Percentiles rank a stretch among this genome's conserved stretches.
These are phyloP conservation scores for Eupelmus urozonus DNA, from an alignment of 2,888 invertebrate species.

Conservation along the genomic window DNA sequence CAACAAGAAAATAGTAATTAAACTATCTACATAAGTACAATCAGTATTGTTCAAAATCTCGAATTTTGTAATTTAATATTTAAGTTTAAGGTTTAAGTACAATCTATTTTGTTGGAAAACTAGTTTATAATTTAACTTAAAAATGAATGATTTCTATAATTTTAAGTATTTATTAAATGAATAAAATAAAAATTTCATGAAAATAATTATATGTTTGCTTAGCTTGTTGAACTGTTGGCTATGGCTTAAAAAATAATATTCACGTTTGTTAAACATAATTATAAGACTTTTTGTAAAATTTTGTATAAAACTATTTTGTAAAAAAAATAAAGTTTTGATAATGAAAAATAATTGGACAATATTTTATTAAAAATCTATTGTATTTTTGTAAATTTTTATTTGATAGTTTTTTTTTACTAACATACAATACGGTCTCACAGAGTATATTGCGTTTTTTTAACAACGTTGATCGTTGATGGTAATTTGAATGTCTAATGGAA, in stretches of 20 bases:
- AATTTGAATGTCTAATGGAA: slow-evolving; percentile 21
- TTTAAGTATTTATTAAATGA: not conserved
- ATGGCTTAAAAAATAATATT: slow-evolving; percentile 22
- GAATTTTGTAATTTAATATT: slow-evolving; percentile 1
- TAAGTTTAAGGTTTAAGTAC: no score
- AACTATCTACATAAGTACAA: not conserved
- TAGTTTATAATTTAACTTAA: no score
- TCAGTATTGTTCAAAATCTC: slow-evolving; percentile 7
- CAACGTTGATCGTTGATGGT: slow-evolving; percentile 61
- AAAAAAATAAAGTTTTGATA: slow-evolving; percentile 53
- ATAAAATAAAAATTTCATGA: slow-evolving; percentile 12
- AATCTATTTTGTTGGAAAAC: no score
- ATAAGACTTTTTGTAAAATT: slow-evolving; percentile 58
- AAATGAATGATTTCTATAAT: not conserved
- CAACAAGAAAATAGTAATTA: slow-evolving; percentile 32
- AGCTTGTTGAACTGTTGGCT: not conserved
- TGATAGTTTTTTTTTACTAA: slow-evolving; percentile 66
- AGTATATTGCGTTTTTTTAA: slow-evolving; percentile 66
- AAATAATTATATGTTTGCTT: not conserved
- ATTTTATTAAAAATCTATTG: slow-evolving; percentile 47
- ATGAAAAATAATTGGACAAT: slow-evolving; percentile 37
- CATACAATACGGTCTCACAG: slow-evolving; percentile 66
- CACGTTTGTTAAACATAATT: no score
- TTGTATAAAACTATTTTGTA: slow-evolving; percentile 59
- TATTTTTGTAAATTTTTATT: slow-evolving; percentile 68